phyloP scores from a whole-genome alignment of 2,888 invertebrate species.

The Drosophila falleni region DNA sequence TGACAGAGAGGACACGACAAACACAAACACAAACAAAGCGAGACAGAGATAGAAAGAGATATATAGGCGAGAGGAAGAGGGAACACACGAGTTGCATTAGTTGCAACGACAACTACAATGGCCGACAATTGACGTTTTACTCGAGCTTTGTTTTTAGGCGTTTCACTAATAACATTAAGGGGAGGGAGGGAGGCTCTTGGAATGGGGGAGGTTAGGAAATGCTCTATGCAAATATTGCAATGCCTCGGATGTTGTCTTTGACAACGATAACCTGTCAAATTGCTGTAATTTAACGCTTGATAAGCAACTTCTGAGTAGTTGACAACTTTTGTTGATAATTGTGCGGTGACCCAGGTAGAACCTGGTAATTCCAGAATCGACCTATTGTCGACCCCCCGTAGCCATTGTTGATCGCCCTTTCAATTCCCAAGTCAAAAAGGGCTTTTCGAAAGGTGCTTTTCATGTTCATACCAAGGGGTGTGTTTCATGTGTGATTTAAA shows the following conservation, averaged over 20 bases:
- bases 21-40: constrained; percentile 63
- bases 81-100: constrained; percentile 77
- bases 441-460: not conserved
- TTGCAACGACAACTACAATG: constrained; percentile 48
- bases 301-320: constrained; percentile 51
- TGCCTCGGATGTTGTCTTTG: constrained; percentile 47
- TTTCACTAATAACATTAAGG: not conserved
- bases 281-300: constrained; percentile 82
- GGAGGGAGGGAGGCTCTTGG: not conserved
- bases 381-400: constrained; percentile 35
- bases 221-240: constrained; percentile 51
- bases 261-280: constrained; percentile 81
- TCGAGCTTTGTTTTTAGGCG: constrained; percentile 41
- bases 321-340: constrained; percentile 40
- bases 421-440: constrained; percentile 49
- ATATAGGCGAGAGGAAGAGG: constrained; percentile 6
- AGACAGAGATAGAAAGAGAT: constrained; percentile 25
- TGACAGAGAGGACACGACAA: constrained; percentile 74
- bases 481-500: constrained; percentile 39
- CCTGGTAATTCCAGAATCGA: not conserved
- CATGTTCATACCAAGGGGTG: constrained; percentile 16
- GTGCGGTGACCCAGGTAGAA: constrained; percentile 14
- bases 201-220: not conserved
- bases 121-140: constrained; percentile 60
- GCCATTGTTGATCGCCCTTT: constrained; percentile 1